Conservation (phyloP, 2,888 invertebrate genomes). For the Acleris holmiana region DNA sequence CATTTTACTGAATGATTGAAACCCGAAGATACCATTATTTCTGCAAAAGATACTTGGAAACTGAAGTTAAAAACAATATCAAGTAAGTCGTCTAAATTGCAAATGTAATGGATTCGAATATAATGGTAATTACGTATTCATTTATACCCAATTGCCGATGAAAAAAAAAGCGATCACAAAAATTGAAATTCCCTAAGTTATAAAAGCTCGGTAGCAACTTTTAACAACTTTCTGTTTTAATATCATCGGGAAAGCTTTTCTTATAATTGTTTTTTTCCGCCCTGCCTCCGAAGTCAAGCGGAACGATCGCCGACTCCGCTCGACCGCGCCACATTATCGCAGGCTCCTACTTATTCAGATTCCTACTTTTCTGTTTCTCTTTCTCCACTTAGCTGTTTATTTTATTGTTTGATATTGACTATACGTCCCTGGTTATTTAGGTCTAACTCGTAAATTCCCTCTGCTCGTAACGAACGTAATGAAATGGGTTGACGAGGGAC, state of each 20-base stretch:
- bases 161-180: conserved; percentile 41
- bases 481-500: conserved; percentile 20
- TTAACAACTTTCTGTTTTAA: conserved; percentile 42
- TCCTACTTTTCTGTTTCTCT: background rate
- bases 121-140: conserved; percentile 8
- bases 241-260: conserved; percentile 42
- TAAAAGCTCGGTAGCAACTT: conserved; percentile 39
- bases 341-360: conserved; percentile 6
- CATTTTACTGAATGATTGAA: no score
- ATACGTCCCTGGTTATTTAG: background rate
- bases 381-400: background rate
- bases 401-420: background rate
- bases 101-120: background rate
- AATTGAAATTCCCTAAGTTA: conserved; percentile 36
- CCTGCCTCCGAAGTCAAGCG: conserved; percentile 40
- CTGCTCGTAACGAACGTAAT: conserved; percentile 5
- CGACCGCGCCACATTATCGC: conserved; percentile 19
- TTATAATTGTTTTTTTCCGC: conserved; percentile 49
- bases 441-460: conserved; percentile 8
- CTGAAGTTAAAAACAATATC: no score
- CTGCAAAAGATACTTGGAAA: no score
- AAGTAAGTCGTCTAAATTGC: no score
- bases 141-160: conserved; percentile 35
- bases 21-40: no score
- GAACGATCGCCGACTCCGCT: conserved; percentile 33